Percentiles rank a stretch among this genome's conserved stretches.
phyloP scores from a whole-genome alignment of 2,888 invertebrate genomes.

The Lasioglossum leucozonium region DNA sequence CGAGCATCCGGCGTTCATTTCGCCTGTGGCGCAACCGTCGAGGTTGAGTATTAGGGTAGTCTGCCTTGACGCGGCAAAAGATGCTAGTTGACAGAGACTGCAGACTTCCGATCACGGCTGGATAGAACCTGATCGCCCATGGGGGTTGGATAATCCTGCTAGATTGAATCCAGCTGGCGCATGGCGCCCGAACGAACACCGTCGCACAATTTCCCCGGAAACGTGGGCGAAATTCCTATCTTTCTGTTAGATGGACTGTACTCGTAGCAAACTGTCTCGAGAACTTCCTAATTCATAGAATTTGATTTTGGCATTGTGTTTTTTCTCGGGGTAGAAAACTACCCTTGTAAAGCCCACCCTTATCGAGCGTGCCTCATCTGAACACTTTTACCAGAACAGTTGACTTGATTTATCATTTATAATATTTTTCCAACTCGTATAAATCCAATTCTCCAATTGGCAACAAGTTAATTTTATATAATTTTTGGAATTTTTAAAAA shows the following conservation, averaged over 20 bases:
- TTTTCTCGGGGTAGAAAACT: too few relatives aligned
- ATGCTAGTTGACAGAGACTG: slow-evolving; percentile 58
- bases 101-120: slow-evolving; percentile 39
- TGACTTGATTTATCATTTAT: too few relatives aligned
- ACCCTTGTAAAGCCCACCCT: too few relatives aligned
- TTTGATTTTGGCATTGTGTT: neutral
- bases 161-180: slow-evolving; percentile 76
- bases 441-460: too few relatives aligned
- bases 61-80: slow-evolving; percentile 14
- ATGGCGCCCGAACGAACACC: slow-evolving; percentile 5
- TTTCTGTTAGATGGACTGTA: neutral
- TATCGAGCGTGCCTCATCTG: too few relatives aligned
- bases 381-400: too few relatives aligned
- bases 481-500: too few relatives aligned
- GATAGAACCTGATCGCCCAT: slow-evolving; percentile 41
- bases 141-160: slow-evolving; percentile 73
- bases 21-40: neutral
- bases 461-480: too few relatives aligned
- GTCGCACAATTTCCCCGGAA: neutral
- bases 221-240: neutral
- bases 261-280: neutral
- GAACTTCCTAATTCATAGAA: neutral
- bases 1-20: slow-evolving; percentile 31
- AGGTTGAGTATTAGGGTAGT: slow-evolving; percentile 48
- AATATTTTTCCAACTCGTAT: too few relatives aligned